phyloP scores from a whole-genome alignment of 2,888 invertebrate genomes.

The Tolmerus cingulatus region DNA sequence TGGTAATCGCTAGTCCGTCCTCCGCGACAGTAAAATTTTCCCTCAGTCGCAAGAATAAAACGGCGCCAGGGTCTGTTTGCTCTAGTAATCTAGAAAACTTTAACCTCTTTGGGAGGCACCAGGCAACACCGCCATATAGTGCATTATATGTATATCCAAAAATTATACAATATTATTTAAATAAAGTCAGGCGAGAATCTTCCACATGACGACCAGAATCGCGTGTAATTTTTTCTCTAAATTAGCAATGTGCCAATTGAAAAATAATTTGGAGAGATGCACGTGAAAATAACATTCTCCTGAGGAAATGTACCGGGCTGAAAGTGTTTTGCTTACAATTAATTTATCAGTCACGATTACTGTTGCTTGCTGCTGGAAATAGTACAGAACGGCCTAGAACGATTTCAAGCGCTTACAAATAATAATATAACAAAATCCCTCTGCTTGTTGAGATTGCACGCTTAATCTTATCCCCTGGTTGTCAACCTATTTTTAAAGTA shows the following conservation, averaged over 20 bases:
- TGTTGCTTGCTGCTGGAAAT: not conserved
- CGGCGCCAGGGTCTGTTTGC: not conserved
- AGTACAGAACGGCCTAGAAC: not conserved
- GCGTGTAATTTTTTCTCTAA: not conserved
- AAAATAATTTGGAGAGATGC: not conserved
- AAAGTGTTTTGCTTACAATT: not conserved
- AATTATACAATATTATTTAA: not conserved
- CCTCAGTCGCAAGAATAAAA: not conserved
- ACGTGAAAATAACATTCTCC: not conserved
- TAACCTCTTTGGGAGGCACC: not conserved
- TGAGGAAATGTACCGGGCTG: not conserved
- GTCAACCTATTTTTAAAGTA: not conserved
- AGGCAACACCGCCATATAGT: not conserved
- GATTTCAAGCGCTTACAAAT: not conserved
- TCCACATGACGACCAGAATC: not conserved
- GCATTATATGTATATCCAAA: not conserved
- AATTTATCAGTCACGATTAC: not conserved
- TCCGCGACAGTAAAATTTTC: not conserved
- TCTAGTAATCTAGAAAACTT: not conserved
- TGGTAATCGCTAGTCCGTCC: not conserved
- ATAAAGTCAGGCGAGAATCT: not conserved
- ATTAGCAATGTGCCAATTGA: not conserved
- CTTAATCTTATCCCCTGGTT: not conserved
- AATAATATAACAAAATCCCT: not conserved
- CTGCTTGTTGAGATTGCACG: not conserved